Conservation (phyloP, 2,113 vertebrate species). For the Lamprologus tigripictilis region DNA sequence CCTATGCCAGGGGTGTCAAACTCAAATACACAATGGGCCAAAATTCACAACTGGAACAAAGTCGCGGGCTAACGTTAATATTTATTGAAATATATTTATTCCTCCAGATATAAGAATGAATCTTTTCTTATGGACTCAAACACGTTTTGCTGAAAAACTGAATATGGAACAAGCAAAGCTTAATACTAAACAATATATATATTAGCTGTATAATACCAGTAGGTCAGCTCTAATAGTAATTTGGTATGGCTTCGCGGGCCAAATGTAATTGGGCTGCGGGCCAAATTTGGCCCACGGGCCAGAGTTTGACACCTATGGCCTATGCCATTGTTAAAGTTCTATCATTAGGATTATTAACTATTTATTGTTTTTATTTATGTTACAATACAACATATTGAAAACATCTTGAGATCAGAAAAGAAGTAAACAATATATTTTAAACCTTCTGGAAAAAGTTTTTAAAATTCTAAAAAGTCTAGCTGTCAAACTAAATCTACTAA, state of each 20-base stretch:
- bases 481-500: accelerated
- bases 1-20: accelerated
- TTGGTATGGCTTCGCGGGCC: accelerated
- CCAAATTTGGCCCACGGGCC: too few species aligned
- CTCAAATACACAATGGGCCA: too few species aligned
- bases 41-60: too few species aligned
- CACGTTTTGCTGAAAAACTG: too few species aligned
- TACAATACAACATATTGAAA: not conserved
- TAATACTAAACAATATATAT: too few species aligned
- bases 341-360: not conserved
- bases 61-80: accelerated
- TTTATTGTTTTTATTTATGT: not conserved
- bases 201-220: too few species aligned
- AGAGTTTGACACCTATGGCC: too few species aligned
- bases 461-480: accelerated
- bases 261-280: accelerated
- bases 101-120: too few species aligned
- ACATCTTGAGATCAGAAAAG: not conserved
- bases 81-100: too few species aligned
- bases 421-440: not conserved
- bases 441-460: not conserved
- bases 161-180: too few species aligned
- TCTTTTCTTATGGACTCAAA: too few species aligned
- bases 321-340: not conserved
- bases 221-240: accelerated